Evolutionary conservation across 2,797 vertebrate genomes (phyloP).

Genomic region (Bradypodion ventrale): DNA sequence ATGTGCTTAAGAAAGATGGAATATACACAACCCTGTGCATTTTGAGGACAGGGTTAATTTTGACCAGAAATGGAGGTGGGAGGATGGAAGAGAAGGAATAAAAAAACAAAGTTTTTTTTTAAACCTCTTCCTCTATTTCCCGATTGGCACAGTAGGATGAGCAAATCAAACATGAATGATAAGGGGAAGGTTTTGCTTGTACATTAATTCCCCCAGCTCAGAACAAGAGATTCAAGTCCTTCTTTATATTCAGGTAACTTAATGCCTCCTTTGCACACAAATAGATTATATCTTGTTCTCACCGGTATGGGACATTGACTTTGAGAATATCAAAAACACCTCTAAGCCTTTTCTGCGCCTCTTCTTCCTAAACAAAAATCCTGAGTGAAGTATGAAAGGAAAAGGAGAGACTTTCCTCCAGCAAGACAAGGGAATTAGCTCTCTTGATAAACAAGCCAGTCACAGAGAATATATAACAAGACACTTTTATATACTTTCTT

Average conservation of each 20-base stretch:
- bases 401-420: slow-evolving; percentile 49
- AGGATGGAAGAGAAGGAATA: no score
- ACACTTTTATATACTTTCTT: slow-evolving; percentile 39
- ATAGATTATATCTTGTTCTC: slow-evolving; percentile 58
- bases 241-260: slow-evolving; percentile 24
- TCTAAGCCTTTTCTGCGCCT: slow-evolving; percentile 52
- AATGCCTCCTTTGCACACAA: slow-evolving; percentile 21
- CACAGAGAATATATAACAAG: slow-evolving; percentile 46
- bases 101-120: neutral
- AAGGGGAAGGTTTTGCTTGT: neutral
- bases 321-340: slow-evolving; percentile 59
- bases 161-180: slow-evolving; percentile 32
- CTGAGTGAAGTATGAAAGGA: slow-evolving; percentile 45
- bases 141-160: slow-evolving; percentile 63
- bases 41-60: slow-evolving; percentile 47
- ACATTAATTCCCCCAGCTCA: slow-evolving; percentile 7
- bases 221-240: slow-evolving; percentile 3
- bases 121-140: slow-evolving; percentile 58
- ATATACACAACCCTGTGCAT: neutral
- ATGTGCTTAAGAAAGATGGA: neutral
- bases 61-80: slow-evolving; percentile 11
- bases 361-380: slow-evolving; percentile 60
- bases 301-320: slow-evolving; percentile 65
- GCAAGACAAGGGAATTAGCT: slow-evolving; percentile 57
- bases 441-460: slow-evolving; percentile 63